Conservation (phyloP, 1,140 invertebrate genomes). For the Laodelphax striatellus region DNA sequence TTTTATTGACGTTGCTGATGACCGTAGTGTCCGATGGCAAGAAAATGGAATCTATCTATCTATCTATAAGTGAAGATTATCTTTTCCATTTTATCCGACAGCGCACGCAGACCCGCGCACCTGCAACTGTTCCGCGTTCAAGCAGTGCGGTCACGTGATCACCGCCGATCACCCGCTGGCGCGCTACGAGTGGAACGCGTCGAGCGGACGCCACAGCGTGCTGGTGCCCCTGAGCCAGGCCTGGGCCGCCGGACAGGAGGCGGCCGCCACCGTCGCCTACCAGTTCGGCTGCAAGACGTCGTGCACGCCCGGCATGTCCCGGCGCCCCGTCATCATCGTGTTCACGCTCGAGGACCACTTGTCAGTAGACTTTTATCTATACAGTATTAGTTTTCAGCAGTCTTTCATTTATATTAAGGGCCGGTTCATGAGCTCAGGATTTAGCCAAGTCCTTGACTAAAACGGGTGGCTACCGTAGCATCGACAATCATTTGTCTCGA, state of each 20-base stretch:
- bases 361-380: conserved; percentile 7
- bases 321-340: conserved; percentile 57
- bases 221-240: conserved; percentile 45
- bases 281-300: conserved; percentile 71
- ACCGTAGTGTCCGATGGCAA: too few species aligned
- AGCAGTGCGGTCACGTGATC: conserved; percentile 10
- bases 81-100: neutral
- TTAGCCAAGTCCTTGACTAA: too few species aligned
- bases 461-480: too few species aligned
- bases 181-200: conserved; percentile 5
- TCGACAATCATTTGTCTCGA: too few species aligned
- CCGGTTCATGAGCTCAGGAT: too few species aligned
- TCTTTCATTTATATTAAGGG: too few species aligned
- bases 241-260: conserved; percentile 43
- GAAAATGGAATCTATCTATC: too few species aligned
- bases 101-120: conserved; percentile 6
- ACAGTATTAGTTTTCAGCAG: too few species aligned
- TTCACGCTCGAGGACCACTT: conserved; percentile 54
- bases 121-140: conserved; percentile 1
- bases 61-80: too few species aligned
- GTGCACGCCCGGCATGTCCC: conserved; percentile 64
- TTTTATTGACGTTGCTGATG: too few species aligned
- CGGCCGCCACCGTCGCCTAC: conserved; percentile 47
- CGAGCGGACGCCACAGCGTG: conserved; percentile 10
- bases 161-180: neutral